Percentiles rank a stretch among this genome's conserved stretches.
phyloP scores from a whole-genome alignment of 2,797 vertebrate genomes.

The Myotis findleyi region DNA sequence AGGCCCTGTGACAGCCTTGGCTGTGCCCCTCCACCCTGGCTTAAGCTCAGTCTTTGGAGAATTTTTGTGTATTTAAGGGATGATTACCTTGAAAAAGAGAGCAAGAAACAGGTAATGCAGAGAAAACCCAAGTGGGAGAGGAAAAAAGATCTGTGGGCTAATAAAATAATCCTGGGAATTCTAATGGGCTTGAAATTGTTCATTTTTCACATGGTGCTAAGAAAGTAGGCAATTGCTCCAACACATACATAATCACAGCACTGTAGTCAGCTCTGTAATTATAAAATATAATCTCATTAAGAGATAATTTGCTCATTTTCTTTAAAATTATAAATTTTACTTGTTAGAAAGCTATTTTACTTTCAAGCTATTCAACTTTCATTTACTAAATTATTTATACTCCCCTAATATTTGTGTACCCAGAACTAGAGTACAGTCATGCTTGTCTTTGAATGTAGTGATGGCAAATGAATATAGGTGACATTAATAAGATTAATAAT shows the following conservation, averaged over 20 bases:
- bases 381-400: constrained; percentile 69
- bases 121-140: neutral
- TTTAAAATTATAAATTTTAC: constrained; percentile 69
- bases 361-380: constrained; percentile 62
- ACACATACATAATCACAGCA: constrained; percentile 37
- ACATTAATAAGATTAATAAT: constrained; percentile 46
- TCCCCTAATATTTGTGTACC: constrained; percentile 57
- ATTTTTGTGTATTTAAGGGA: constrained; percentile 50
- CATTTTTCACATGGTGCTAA: constrained; percentile 33
- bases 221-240: constrained; percentile 41
- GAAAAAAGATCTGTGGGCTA: neutral
- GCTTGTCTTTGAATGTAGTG: constrained; percentile 39
- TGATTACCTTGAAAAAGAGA: constrained; percentile 56
- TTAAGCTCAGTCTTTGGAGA: neutral
- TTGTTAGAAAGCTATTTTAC: constrained; percentile 66
- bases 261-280: constrained; percentile 60
- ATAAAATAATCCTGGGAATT: constrained; percentile 53
- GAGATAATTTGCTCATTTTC: constrained; percentile 54
- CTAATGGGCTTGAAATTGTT: constrained; percentile 43
- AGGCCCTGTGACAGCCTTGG: neutral
- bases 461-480: constrained; percentile 33
- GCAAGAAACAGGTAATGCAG: neutral
- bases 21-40: neutral
- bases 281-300: constrained; percentile 63
- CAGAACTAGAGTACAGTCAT: constrained; percentile 33